These are phyloP conservation scores for Numida meleagris DNA, from an alignment of 2,113 vertebrate species.

Conservation along the genomic window DNA sequence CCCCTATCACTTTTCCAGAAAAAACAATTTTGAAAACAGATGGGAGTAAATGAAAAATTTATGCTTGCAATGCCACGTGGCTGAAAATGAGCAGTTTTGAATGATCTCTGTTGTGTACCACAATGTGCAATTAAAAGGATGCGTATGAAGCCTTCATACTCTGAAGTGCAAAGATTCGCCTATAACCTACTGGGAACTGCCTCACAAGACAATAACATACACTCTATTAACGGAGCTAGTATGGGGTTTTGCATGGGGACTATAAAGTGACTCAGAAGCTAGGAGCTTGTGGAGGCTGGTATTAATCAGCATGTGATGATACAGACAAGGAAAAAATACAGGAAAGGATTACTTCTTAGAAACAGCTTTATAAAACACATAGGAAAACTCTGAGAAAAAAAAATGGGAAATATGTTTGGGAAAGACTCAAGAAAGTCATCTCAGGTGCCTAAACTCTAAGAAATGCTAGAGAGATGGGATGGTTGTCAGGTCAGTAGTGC, in stretches of 20 bases:
- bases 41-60: background rate
- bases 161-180: slow-evolving; percentile 6
- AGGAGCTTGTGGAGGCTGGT: background rate
- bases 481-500: background rate
- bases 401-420: background rate
- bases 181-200: background rate
- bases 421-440: background rate
- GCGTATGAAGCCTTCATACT: background rate
- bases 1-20: slow-evolving; percentile 26
- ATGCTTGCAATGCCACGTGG: background rate
- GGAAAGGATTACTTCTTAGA: background rate
- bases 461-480: background rate
- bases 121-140: background rate
- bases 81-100: background rate
- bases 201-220: background rate
- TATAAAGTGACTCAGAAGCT: background rate
- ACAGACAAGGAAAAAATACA: background rate
- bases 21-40: slow-evolving; percentile 13
- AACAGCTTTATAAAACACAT: background rate
- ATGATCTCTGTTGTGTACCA: background rate
- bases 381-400: background rate
- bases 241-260: background rate
- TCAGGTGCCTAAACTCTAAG: background rate
- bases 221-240: background rate
- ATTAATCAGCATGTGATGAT: background rate